phyloP scores from a whole-genome alignment of 1,140 invertebrate species.

The Bathynomus jamesi region DNA sequence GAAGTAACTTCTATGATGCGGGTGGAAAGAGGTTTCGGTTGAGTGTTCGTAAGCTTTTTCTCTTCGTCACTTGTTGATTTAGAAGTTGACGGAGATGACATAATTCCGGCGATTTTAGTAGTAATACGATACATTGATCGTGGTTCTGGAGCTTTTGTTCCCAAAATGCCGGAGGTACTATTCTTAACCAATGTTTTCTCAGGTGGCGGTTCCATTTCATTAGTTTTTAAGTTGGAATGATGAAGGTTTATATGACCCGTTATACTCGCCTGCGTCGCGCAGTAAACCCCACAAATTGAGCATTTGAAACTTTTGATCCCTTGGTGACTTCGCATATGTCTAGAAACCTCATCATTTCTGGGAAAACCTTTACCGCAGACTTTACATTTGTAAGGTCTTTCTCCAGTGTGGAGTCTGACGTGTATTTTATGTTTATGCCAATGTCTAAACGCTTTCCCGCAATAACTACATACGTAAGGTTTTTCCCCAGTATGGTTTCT shows the following conservation, averaged over 20 bases:
- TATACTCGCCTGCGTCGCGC: slow-evolving; percentile 34
- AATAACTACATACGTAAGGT: slow-evolving; percentile 76
- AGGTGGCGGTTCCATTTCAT: slow-evolving; percentile 6
- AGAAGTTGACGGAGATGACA: too few relatives aligned
- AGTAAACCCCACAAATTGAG: slow-evolving; percentile 36
- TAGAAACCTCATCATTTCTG: slow-evolving; percentile 35
- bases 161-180: slow-evolving; percentile 29
- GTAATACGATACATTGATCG: slow-evolving; percentile 18
- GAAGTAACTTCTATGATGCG: not conserved
- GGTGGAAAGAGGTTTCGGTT: not conserved
- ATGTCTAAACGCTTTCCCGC: slow-evolving; percentile 69
- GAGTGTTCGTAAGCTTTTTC: not conserved
- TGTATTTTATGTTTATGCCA: slow-evolving; percentile 40
- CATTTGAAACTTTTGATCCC: slow-evolving; percentile 37
- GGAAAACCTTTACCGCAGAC: slow-evolving; percentile 37
- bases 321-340: slow-evolving; percentile 36
- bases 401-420: slow-evolving; percentile 38
- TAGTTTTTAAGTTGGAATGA: slow-evolving; percentile 23
- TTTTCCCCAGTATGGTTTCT: slow-evolving; percentile 70
- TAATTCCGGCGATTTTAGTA: not conserved
- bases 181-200: slow-evolving; percentile 34
- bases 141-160: slow-evolving; percentile 30
- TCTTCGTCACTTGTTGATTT: too few relatives aligned
- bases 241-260: slow-evolving; percentile 36
- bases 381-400: slow-evolving; percentile 35